Percentiles rank a stretch among this genome's conserved stretches.
Evolutionary conservation across 2,113 vertebrate genomes (phyloP).

Genomic region (Amblyopsis rosae): DNA sequence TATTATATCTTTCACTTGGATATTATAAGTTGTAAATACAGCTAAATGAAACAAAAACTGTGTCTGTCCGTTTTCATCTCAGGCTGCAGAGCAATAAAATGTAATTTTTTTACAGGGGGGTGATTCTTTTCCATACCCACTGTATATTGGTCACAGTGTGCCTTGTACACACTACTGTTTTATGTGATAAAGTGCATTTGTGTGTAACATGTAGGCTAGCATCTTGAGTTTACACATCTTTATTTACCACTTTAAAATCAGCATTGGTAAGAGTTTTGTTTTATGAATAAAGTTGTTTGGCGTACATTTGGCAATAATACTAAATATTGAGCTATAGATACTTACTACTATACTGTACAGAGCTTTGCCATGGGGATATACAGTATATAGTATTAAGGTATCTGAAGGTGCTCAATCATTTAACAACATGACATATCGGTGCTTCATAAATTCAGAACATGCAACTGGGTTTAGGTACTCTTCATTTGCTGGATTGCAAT

Average conservation of each 20-base stretch:
- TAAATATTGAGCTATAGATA: slow-evolving; percentile 27
- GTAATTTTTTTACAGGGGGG: too few species aligned
- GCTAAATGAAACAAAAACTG: too few species aligned
- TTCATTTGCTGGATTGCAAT: slow-evolving; percentile 58
- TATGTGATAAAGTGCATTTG: slow-evolving; percentile 50
- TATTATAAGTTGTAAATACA: too few species aligned
- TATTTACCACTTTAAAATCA: slow-evolving; percentile 38
- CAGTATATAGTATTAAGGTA: slow-evolving; percentile 5
- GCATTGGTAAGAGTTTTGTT: slow-evolving; percentile 31
- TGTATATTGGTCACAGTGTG: slow-evolving; percentile 57
- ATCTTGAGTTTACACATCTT: slow-evolving; percentile 20
- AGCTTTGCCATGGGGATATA: slow-evolving; percentile 43
- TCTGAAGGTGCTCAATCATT: slow-evolving; percentile 43
- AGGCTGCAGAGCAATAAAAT: too few species aligned
- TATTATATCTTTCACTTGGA: too few species aligned
- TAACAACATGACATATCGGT: slow-evolving; percentile 58
- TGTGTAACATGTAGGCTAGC: slow-evolving; percentile 34
- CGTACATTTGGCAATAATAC: slow-evolving; percentile 64
- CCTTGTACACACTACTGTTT: slow-evolving; percentile 57
- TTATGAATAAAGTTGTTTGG: slow-evolving; percentile 14
- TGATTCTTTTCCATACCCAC: too few species aligned
- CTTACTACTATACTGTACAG: slow-evolving; percentile 57
- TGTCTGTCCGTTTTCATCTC: too few species aligned
- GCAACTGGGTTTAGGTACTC: slow-evolving; percentile 42
- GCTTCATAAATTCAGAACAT: slow-evolving; percentile 45